Evolutionary conservation across 2,888 invertebrate species (phyloP).

Genomic region (Meteorus colon): DNA sequence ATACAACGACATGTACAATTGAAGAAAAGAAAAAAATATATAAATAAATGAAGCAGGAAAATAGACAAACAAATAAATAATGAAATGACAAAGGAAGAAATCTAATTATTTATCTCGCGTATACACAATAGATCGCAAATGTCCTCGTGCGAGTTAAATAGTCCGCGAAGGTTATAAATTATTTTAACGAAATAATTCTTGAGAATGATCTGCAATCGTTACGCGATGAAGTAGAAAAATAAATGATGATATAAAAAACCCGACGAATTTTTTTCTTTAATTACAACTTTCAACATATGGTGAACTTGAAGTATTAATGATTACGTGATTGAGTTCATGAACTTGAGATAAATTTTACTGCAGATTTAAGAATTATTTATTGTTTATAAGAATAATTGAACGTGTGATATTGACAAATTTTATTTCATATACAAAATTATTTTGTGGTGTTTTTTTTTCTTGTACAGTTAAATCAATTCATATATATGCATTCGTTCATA

Average conservation of each 20-base stretch:
- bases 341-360: slow-evolving; percentile 24
- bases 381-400: not conserved
- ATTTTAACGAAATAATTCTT: slow-evolving; percentile 19
- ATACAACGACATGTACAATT: not conserved
- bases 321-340: slow-evolving; percentile 38
- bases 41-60: not conserved
- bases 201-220: not conserved
- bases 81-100: not conserved
- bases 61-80: not conserved
- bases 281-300: slow-evolving; percentile 3
- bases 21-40: not conserved
- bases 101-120: not conserved
- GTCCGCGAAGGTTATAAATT: slow-evolving; percentile 30
- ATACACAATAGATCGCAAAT: not conserved
- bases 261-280: not conserved
- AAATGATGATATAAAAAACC: not conserved
- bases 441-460: not conserved
- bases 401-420: not conserved
- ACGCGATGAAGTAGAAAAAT: not conserved
- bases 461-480: too few relatives aligned
- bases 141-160: slow-evolving; percentile 36
- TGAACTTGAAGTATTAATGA: slow-evolving; percentile 31
- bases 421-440: not conserved
- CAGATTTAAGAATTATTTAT: not conserved
- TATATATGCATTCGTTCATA: slow-evolving; percentile 32